A percentile compares a stretch with the other conserved stretches of the same genome.
Conservation (phyloP, 2,888 invertebrate genomes). For the Platycheirus albimanus region DNA sequence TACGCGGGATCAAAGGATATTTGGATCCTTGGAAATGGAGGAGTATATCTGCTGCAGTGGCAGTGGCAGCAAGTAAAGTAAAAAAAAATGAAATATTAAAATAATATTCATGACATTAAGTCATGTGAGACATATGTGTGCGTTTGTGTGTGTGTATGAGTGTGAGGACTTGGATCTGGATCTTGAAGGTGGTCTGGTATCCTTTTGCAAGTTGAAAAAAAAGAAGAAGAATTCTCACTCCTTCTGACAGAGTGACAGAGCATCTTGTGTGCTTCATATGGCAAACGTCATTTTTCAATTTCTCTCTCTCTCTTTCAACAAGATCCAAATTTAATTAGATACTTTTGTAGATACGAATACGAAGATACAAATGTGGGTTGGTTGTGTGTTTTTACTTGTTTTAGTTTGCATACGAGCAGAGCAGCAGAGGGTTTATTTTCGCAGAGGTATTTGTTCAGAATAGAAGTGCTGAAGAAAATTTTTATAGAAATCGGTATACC, state of each 20-base stretch:
- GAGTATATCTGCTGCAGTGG: conserved; percentile 6
- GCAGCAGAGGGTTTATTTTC: neutral
- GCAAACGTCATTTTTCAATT: conserved; percentile 69
- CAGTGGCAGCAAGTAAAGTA: no score
- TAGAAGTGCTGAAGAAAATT: neutral
- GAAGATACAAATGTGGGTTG: conserved; percentile 28
- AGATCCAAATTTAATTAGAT: conserved; percentile 67
- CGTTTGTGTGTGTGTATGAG: conserved; percentile 8
- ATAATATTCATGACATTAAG: conserved; percentile 66
- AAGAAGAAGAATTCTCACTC: conserved; percentile 19
- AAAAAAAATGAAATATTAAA: conserved; percentile 51
- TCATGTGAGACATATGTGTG: conserved; percentile 21
- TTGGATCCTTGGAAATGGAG: neutral
- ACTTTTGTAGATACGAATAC: conserved; percentile 50
- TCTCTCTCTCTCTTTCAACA: conserved; percentile 40
- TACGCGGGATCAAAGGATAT: conserved; percentile 30
- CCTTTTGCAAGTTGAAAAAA: conserved; percentile 4
- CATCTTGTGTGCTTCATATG: conserved; percentile 63
- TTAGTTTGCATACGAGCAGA: neutral
- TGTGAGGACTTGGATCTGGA: no score
- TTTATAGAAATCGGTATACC: neutral
- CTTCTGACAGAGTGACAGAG: conserved; percentile 26
- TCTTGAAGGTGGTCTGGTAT: conserved; percentile 3
- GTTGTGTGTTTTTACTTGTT: neutral
- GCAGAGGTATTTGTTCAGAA: conserved; percentile 18